Percentiles rank a stretch among this genome's conserved stretches.
phyloP scores from a whole-genome alignment of 2,888 invertebrate species.

The Pseudococcus viburni region DNA sequence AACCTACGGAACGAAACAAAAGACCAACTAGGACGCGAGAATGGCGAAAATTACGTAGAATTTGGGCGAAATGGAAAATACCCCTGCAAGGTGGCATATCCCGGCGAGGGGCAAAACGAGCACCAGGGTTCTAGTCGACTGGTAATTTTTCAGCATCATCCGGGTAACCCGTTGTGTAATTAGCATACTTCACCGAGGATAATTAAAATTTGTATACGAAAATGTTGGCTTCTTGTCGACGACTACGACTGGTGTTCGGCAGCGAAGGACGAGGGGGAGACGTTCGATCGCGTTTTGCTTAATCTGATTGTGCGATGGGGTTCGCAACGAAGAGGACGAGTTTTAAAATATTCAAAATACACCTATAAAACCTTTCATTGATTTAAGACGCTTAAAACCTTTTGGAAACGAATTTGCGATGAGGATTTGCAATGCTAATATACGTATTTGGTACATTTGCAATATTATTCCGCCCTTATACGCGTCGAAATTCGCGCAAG shows the following conservation, averaged over 20 bases:
- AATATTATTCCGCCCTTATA: conserved; percentile 51
- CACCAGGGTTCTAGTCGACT: not conserved
- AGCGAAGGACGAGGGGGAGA: not conserved
- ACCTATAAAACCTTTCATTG: conserved; percentile 55
- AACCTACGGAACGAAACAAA: not conserved
- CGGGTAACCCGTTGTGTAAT: conserved; percentile 9
- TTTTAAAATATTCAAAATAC: conserved; percentile 57
- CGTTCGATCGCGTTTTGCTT: conserved; percentile 6
- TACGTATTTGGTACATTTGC: conserved; percentile 35
- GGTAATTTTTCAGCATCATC: conserved; percentile 23
- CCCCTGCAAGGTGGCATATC: too few relatives aligned
- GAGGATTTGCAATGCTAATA: conserved; percentile 55
- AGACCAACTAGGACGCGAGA: not conserved
- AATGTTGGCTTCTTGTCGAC: conserved; percentile 20
- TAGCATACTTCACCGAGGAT: conserved; percentile 25
- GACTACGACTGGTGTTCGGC: not conserved
- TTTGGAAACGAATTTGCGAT: conserved; percentile 42
- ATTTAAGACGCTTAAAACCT: conserved; percentile 54
- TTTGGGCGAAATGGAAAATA: not conserved
- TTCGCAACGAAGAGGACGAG: not conserved
- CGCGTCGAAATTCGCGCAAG: not conserved
- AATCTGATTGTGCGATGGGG: not conserved
- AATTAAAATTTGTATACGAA: conserved; percentile 46
- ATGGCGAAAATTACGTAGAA: conserved; percentile 16
- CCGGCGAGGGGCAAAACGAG: not conserved